Evolutionary conservation across 2,797 vertebrate species (phyloP).

Genomic region (Leuciscus waleckii): DNA sequence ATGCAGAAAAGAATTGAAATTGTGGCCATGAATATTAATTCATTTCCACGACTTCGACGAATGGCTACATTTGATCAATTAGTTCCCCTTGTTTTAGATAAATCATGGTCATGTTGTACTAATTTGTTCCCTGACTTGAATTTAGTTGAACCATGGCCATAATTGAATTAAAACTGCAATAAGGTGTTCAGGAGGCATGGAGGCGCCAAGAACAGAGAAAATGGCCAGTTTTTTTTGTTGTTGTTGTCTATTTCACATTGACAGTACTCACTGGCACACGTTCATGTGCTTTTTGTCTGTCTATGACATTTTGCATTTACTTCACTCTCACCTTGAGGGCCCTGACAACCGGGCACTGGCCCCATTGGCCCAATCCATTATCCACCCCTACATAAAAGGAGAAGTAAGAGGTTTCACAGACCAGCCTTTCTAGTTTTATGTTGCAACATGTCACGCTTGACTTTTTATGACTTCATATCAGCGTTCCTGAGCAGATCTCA

Average conservation of each 20-base stretch:
- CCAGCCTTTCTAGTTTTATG: conserved; percentile 43
- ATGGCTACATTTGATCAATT: background rate
- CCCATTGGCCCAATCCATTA: background rate
- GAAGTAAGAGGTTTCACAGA: conserved; percentile 12
- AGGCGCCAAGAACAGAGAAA: background rate
- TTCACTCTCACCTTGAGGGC: background rate
- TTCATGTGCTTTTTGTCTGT: background rate
- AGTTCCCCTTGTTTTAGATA: too few species aligned
- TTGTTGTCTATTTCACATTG: background rate
- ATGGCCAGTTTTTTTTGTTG: background rate
- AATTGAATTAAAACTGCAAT: background rate
- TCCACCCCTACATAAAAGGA: background rate
- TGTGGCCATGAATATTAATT: background rate
- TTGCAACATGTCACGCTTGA: background rate
- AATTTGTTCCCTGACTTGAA: background rate
- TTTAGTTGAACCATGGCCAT: background rate
- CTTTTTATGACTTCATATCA: background rate
- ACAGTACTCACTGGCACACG: background rate
- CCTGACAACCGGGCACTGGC: too few species aligned
- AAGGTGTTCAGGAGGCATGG: background rate
- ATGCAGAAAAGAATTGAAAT: background rate
- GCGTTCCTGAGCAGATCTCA: background rate
- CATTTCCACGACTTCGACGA: background rate
- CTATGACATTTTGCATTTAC: background rate
- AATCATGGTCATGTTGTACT: background rate